A percentile compares a stretch with the other conserved stretches of the same genome.
Conservation (phyloP, 2,113 vertebrate genomes). For the Callorhinus ursinus region DNA sequence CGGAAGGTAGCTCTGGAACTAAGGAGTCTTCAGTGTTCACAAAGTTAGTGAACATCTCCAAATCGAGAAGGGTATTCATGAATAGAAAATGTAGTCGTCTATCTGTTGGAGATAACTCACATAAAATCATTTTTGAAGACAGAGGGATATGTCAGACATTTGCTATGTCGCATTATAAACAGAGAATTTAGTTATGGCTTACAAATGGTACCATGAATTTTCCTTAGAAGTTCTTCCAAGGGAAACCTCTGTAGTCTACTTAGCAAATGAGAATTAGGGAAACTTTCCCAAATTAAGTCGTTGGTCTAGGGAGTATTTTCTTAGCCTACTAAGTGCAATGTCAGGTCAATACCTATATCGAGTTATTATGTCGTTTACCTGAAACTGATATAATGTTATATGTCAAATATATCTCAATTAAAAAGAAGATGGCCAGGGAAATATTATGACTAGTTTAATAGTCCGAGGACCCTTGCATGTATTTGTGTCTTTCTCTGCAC, state of each 20-base stretch:
- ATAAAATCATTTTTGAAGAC: not conserved
- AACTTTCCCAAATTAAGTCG: not conserved
- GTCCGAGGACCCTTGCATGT: not conserved
- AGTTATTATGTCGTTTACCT: not conserved
- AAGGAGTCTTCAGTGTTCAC: constrained; percentile 14
- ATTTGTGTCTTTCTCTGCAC: constrained; percentile 7
- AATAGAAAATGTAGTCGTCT: not conserved
- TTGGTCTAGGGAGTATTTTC: constrained; percentile 37
- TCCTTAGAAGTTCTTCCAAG: not conserved
- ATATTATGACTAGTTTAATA: not conserved
- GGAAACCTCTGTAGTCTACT: not conserved
- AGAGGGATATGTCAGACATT: not conserved
- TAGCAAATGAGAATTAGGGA: constrained; percentile 43
- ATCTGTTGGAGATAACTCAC: not conserved
- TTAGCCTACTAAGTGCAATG: not conserved
- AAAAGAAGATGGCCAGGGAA: not conserved
- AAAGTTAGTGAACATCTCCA: constrained; percentile 14
- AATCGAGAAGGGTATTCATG: not conserved
- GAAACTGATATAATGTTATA: not conserved
- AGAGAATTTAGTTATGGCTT: constrained; percentile 19
- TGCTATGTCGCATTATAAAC: not conserved
- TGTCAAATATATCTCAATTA: not conserved
- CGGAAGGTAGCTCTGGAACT: not conserved
- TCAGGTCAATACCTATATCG: not conserved
- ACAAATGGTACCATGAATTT: not conserved